Evolutionary conservation across 2,888 invertebrate genomes (phyloP).

Genomic region (Globia sparganii): DNA sequence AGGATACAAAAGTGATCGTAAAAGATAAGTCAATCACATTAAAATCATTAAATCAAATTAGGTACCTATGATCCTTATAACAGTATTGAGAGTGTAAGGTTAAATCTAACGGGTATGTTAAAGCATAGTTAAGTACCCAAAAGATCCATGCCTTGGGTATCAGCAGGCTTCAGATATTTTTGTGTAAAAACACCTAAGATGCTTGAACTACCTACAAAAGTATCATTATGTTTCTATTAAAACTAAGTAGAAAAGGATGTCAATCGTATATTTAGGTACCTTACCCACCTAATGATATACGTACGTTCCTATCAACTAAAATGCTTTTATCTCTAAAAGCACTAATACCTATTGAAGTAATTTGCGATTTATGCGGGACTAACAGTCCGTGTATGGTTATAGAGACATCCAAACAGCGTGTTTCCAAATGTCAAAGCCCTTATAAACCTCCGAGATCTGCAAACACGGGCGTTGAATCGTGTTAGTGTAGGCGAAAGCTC

Average conservation of each 20-base stretch:
- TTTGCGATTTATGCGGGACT: constrained; percentile 70
- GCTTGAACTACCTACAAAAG: constrained; percentile 6
- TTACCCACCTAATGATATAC: neutral
- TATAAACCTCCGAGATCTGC: constrained; percentile 87
- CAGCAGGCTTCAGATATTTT: neutral
- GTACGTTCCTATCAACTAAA: constrained; percentile 4
- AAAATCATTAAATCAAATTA: neutral
- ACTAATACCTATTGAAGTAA: constrained; percentile 62
- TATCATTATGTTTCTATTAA: neutral
- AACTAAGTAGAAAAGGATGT: neutral
- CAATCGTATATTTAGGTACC: neutral
- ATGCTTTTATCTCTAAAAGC: constrained; percentile 60
- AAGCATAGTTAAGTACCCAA: neutral
- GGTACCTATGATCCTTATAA: neutral
- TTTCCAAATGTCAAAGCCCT: constrained; percentile 87
- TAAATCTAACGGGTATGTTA: neutral
- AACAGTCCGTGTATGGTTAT: constrained; percentile 69
- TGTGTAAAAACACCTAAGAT: neutral
- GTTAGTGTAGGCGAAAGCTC: constrained; percentile 87
- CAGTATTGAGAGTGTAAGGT: too few relatives aligned
- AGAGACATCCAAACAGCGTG: constrained; percentile 77
- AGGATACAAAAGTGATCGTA: neutral
- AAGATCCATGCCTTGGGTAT: neutral
- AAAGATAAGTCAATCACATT: neutral
- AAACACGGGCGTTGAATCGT: constrained; percentile 89